These are phyloP conservation scores for Brenthis ino DNA, from an alignment of 2,888 invertebrate genomes.

Conservation along the genomic window DNA sequence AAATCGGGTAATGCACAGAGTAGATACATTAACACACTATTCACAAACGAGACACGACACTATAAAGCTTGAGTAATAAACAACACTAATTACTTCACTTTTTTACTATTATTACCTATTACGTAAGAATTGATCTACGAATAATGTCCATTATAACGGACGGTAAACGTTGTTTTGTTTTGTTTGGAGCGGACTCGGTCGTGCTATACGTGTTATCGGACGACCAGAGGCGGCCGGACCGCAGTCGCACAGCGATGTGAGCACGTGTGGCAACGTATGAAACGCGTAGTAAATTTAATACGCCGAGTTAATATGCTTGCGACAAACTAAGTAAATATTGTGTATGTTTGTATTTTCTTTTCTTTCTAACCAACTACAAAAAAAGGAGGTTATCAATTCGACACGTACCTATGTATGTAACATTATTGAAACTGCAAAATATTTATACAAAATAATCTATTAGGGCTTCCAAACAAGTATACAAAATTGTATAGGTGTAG, in stretches of 20 bases:
- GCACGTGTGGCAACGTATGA: slow-evolving; percentile 36
- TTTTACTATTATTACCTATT: slow-evolving; percentile 12
- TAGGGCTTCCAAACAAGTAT: too few species aligned
- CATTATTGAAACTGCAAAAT: too few species aligned
- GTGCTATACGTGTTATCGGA: slow-evolving; percentile 39
- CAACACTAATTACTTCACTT: slow-evolving; percentile 11
- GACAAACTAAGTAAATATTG: not conserved
- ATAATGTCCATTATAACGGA: slow-evolving; percentile 23
- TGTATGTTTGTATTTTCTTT: too few species aligned
- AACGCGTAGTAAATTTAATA: slow-evolving; percentile 31
- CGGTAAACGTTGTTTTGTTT: slow-evolving; percentile 32
- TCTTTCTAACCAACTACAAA: too few species aligned
- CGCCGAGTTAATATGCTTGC: slow-evolving; percentile 11
- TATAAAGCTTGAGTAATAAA: not conserved
- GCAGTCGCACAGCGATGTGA: slow-evolving; percentile 25
- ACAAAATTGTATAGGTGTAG: too few species aligned
- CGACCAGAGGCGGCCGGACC: slow-evolving; percentile 28
- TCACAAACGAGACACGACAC: not conserved
- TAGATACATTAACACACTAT: slow-evolving; percentile 15
- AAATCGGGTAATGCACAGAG: slow-evolving; percentile 37
- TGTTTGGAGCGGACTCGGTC: slow-evolving; percentile 34
- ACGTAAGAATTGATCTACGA: slow-evolving; percentile 15
- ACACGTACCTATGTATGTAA: too few species aligned
- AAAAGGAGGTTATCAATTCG: too few species aligned
- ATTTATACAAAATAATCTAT: too few species aligned